Base-by-base conservation (phyloP, 1,140 invertebrate species). In the Idris sp. region DNA sequence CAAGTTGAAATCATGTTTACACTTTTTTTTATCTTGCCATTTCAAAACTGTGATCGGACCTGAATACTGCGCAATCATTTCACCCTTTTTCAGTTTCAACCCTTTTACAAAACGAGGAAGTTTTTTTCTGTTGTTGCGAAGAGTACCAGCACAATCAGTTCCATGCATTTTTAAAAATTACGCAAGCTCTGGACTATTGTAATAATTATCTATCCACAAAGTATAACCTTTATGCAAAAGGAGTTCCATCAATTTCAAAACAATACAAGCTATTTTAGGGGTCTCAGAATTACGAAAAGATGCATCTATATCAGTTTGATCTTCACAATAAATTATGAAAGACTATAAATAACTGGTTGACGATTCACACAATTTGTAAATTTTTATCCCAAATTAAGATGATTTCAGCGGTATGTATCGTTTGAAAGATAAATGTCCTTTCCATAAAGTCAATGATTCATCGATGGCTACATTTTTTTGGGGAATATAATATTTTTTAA, bases 201-300 rank as follows among this genome's bases (percentile, higher is more conserved):
- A 84, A 77, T 61, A 86, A 62, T 82, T 84, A 43, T 84, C 83
- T 62, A 86, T 81, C 26, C 78, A 86, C 9, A 87, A 16, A 19
- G 40, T 16, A 43, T 84, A 81, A 16, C 82, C 81, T 49, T 76
- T 75, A 14, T 78, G 14, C 2, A 85, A 53, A 22, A 79, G 48
- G 15, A 74, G 62, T 59, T 83, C 65, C n/a, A 80, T 7, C 22
- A 83, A 73, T 30, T 80, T 38, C 14, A 67, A 2, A 11, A 56
- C 41, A n/a, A 64, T 36, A 11, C n/a, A 30, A 2, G 30, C 33
- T 18, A 33, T 48, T 19, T 56, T 38, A 16, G 16, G 44, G 0
- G 43, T 28, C 15, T 9, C 15, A 4, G 19, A 14, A 3, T 8
- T 11, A 10, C 1, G 9, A 33, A 31, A 0, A 26, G 35, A 8